These are phyloP conservation scores for Sitta europaea DNA, from an alignment of 2,113 vertebrate species.

Conservation along the genomic window DNA sequence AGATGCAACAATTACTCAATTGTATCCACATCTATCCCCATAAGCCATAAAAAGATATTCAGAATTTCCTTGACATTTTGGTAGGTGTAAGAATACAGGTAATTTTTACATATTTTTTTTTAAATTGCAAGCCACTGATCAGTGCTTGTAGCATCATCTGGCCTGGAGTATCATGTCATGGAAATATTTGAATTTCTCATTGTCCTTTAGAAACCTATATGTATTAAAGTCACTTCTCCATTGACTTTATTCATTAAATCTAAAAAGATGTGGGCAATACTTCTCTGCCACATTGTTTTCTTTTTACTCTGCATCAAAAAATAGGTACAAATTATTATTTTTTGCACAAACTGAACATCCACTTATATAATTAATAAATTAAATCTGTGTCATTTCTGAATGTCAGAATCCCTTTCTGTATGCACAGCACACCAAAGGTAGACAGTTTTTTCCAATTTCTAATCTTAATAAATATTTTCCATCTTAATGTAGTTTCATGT, in stretches of 20 bases:
- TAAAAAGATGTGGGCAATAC: neutral
- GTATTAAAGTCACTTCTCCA: neutral
- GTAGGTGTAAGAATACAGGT: neutral
- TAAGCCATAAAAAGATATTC: neutral
- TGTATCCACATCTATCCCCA: neutral
- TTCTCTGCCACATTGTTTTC: neutral
- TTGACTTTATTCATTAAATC: neutral
- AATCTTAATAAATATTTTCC: neutral
- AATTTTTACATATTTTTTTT: neutral
- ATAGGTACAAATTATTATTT: neutral
- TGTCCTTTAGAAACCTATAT: neutral
- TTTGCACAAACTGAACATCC: neutral
- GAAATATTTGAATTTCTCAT: neutral
- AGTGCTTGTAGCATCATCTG: neutral
- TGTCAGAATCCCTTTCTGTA: neutral
- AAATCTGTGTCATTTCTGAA: accelerated
- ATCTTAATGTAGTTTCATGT: neutral
- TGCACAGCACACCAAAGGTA: neutral
- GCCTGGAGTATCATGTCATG: neutral
- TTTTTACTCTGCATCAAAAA: neutral
- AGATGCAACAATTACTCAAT: too few species aligned
- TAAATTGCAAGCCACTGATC: neutral
- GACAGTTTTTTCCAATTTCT: neutral
- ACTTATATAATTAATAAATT: neutral
- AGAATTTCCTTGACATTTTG: neutral